Evolutionary conservation across 2,113 vertebrate species (phyloP).

Genomic region (Corydoras maculifer): DNA sequence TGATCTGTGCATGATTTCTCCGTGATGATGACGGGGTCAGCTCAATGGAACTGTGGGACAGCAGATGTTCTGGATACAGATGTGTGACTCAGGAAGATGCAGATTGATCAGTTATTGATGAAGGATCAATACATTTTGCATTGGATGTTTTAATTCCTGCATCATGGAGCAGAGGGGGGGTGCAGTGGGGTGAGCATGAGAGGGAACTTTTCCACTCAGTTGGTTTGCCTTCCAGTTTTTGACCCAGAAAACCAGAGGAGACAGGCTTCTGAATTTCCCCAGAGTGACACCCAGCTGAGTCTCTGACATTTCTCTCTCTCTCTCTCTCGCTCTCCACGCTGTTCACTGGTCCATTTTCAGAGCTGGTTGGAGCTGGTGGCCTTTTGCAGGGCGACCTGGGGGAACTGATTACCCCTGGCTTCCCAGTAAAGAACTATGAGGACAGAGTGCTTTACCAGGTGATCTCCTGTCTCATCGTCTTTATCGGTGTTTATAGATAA

Average conservation of each 20-base stretch:
- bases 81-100: too few species aligned
- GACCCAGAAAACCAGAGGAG: conserved; percentile 51
- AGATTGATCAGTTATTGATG: too few species aligned
- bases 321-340: conserved; percentile 6
- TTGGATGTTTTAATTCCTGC: too few species aligned
- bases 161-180: too few species aligned
- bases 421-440: conserved; percentile 54
- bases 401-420: conserved; percentile 61
- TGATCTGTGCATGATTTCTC: too few species aligned
- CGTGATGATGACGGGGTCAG: too few species aligned
- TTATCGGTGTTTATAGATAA: conserved; percentile 4
- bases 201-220: not conserved
- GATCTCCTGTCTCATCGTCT: conserved; percentile 2
- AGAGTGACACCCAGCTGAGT: conserved; percentile 43
- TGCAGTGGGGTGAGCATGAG: too few species aligned
- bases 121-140: too few species aligned
- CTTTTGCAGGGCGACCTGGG: conserved; percentile 63
- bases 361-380: conserved; percentile 65
- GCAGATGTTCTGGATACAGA: too few species aligned
- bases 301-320: conserved; percentile 21
- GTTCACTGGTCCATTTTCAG: conserved; percentile 46
- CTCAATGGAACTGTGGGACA: too few species aligned
- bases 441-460: conserved; percentile 63
- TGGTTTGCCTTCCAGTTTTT: conserved; percentile 4
- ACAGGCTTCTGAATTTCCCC: conserved; percentile 18